phyloP scores from a whole-genome alignment of 2,888 invertebrate genomes.

The Zaprionus lineosus region DNA sequence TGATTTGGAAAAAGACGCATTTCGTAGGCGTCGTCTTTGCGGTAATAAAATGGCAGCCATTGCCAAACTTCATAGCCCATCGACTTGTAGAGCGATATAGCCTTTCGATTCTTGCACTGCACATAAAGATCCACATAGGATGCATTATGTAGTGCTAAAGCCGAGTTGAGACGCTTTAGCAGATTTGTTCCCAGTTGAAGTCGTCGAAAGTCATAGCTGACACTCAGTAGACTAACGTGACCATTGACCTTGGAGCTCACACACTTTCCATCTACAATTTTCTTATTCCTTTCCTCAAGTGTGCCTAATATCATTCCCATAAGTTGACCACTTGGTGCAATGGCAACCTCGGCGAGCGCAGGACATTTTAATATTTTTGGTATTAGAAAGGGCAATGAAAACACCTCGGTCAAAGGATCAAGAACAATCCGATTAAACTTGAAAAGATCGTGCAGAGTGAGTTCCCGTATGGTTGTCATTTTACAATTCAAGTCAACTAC shows the following conservation, averaged over 20 bases:
- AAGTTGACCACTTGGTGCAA: constrained; percentile 33
- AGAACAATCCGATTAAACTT: constrained; percentile 44
- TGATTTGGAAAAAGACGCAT: constrained; percentile 50
- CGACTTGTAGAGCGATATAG: constrained; percentile 39
- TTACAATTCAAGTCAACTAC: too few relatives aligned
- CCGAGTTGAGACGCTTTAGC: constrained; percentile 17
- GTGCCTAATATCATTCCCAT: constrained; percentile 34
- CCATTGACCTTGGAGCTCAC: constrained; percentile 28
- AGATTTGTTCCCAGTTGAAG: constrained; percentile 40
- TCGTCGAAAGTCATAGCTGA: constrained; percentile 39
- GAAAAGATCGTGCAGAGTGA: constrained; percentile 45
- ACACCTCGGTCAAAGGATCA: constrained; percentile 44
- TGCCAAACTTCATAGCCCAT: constrained; percentile 39
- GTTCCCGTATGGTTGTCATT: constrained; percentile 40
- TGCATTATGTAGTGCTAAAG: constrained; percentile 15
- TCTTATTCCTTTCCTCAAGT: neutral
- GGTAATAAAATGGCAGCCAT: constrained; percentile 25
- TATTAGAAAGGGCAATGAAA: constrained; percentile 19
- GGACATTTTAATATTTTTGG: constrained; percentile 40
- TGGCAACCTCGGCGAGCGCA: constrained; percentile 12
- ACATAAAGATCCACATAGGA: constrained; percentile 50
- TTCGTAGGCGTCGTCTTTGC: constrained; percentile 48
- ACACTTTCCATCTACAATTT: too few relatives aligned
- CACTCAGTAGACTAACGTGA: constrained; percentile 36
- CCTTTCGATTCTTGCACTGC: constrained; percentile 32